These are phyloP conservation scores for Motacilla tschutschensis DNA, from an alignment of 2,113 vertebrate genomes.

Conservation along the genomic window DNA sequence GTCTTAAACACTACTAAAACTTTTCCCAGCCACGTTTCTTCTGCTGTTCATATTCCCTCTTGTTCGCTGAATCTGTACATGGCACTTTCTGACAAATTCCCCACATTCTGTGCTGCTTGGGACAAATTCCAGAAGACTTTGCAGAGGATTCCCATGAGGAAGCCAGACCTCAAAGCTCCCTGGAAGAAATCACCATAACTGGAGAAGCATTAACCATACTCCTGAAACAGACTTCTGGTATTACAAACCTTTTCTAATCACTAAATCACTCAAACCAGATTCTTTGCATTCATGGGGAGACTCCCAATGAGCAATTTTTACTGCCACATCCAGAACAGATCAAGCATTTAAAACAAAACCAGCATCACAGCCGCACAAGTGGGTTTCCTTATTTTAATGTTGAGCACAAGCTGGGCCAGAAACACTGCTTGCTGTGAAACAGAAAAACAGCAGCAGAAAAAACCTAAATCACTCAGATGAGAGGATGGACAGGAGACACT, in stretches of 20 bases:
- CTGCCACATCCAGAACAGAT: not conserved
- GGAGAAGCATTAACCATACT: not conserved
- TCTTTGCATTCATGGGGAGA: not conserved
- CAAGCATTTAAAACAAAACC: not conserved
- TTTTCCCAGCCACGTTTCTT: not conserved
- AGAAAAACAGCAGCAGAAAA: not conserved
- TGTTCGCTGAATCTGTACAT: not conserved
- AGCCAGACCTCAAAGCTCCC: not conserved
- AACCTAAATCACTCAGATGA: not conserved
- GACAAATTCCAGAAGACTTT: not conserved
- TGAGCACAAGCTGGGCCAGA: not conserved
- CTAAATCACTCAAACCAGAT: not conserved
- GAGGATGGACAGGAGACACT: not conserved
- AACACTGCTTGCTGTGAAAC: not conserved
- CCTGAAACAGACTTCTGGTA: not conserved
- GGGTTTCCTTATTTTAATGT: not conserved
- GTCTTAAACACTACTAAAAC: not conserved
- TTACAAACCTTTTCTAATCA: slow-evolving; percentile 22
- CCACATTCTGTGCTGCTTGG: not conserved
- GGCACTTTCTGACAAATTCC: not conserved
- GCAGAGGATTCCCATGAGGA: not conserved
- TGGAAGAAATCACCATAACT: not conserved
- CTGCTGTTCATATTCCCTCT: not conserved
- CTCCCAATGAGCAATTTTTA: not conserved
- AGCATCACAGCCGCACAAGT: not conserved